These are phyloP conservation scores for Andrena fulva DNA, from an alignment of 2,888 invertebrate genomes.

Conservation along the genomic window DNA sequence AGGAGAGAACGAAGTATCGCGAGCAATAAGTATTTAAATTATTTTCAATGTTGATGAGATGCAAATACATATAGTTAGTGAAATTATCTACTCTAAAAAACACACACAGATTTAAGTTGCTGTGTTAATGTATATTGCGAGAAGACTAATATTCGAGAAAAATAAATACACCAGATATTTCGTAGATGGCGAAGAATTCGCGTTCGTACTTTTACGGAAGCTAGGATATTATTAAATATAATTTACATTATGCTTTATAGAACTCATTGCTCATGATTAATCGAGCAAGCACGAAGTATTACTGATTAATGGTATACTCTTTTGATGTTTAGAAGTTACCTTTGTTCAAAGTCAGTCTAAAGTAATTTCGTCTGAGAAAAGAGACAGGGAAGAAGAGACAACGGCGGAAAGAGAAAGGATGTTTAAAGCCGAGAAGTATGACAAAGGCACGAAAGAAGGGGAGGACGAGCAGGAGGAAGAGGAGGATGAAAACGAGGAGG, in stretches of 20 bases:
- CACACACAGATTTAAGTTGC: not conserved
- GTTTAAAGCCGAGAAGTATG: conserved; percentile 66
- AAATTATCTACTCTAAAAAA: not conserved
- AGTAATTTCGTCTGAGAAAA: conserved; percentile 59
- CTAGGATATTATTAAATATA: not conserved
- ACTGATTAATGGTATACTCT: conserved; percentile 30
- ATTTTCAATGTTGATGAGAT: not conserved
- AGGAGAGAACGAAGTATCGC: not conserved
- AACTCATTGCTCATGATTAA: not conserved
- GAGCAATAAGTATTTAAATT: not conserved
- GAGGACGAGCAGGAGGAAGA: conserved; percentile 67
- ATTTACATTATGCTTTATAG: not conserved
- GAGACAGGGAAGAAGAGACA: conserved; percentile 68
- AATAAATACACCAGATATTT: conserved; percentile 1
- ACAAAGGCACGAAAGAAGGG: conserved; percentile 58
- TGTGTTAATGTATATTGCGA: not conserved
- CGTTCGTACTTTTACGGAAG: not conserved
- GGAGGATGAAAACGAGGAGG: conserved; percentile 62
- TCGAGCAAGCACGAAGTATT: conserved; percentile 3
- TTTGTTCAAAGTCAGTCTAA: conserved; percentile 46
- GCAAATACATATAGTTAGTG: not conserved
- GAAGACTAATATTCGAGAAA: not conserved
- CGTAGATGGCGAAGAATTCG: not conserved
- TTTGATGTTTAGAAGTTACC: conserved; percentile 54
- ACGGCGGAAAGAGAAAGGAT: conserved; percentile 60